Percentiles rank a stretch among this genome's conserved stretches.
Evolutionary conservation across 2,888 invertebrate genomes (phyloP).

Genomic region (Lasioglossum villosulum): DNA sequence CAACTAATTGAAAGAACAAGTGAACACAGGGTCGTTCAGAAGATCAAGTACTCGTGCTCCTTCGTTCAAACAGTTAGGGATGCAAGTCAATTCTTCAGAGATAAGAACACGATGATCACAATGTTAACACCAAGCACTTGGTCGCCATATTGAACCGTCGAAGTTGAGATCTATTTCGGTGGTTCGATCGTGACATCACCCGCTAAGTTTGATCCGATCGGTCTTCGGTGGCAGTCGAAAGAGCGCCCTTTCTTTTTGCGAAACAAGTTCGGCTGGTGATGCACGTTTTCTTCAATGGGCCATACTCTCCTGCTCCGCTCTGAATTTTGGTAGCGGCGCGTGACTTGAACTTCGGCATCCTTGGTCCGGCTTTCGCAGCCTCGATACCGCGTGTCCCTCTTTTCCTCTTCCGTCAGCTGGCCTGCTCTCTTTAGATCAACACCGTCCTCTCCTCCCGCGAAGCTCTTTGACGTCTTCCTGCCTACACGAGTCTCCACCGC

Average conservation of each 20-base stretch:
- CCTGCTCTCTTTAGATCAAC: conserved; percentile 13
- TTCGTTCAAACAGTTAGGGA: too few species aligned
- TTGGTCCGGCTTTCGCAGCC: neutral
- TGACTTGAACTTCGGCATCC: neutral
- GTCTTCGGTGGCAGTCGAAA: neutral
- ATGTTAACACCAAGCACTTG: too few species aligned
- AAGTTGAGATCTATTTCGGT: neutral
- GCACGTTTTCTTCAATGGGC: too few species aligned
- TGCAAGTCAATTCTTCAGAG: too few species aligned
- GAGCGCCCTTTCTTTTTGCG: neutral
- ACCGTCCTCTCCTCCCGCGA: neutral
- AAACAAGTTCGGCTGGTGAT: neutral
- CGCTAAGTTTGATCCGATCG: neutral
- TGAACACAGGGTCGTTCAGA: too few species aligned
- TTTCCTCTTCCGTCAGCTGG: conserved; percentile 7
- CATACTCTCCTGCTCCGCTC: neutral
- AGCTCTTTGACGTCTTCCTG: conserved; percentile 4
- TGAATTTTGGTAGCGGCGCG: neutral
- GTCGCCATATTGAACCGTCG: neutral
- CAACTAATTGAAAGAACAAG: too few species aligned
- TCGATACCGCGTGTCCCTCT: neutral
- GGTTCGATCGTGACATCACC: neutral
- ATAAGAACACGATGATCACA: too few species aligned
- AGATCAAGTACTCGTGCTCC: too few species aligned
- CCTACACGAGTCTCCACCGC: neutral